Evolutionary conservation across 2,797 vertebrate genomes (phyloP).

Genomic region (Hipposideros larvatus): DNA sequence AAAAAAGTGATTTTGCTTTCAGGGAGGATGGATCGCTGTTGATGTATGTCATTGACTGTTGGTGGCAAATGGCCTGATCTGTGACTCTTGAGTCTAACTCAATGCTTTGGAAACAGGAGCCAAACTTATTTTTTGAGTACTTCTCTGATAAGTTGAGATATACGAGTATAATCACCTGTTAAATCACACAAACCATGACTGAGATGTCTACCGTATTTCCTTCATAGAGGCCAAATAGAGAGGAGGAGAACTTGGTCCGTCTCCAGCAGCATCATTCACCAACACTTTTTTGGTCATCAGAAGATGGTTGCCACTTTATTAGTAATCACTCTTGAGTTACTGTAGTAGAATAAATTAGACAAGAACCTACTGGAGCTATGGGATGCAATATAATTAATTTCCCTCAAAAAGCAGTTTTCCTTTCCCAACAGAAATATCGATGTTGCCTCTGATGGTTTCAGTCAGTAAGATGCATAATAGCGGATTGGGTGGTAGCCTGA

Average conservation of each 20-base stretch:
- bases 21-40: neutral
- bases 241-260: neutral
- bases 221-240: neutral
- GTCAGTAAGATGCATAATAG: neutral
- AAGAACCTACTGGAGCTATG: neutral
- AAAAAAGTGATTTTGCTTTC: slow-evolving; percentile 5
- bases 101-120: neutral
- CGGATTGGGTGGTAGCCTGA: neutral
- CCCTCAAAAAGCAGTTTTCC: neutral
- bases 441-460: neutral
- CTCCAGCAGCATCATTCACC: neutral
- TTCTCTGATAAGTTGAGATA: neutral
- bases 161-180: neutral
- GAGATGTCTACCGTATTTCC: neutral
- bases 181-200: neutral
- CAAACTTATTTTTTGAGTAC: neutral
- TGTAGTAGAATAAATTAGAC: neutral
- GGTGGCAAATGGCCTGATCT: neutral
- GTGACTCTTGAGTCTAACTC: slow-evolving; percentile 4
- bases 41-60: neutral
- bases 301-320: neutral
- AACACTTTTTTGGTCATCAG: neutral
- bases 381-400: neutral
- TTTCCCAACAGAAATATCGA: neutral
- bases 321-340: neutral